Base-by-base conservation (phyloP, 2,888 invertebrate species). In the Dynastes tityus region DNA sequence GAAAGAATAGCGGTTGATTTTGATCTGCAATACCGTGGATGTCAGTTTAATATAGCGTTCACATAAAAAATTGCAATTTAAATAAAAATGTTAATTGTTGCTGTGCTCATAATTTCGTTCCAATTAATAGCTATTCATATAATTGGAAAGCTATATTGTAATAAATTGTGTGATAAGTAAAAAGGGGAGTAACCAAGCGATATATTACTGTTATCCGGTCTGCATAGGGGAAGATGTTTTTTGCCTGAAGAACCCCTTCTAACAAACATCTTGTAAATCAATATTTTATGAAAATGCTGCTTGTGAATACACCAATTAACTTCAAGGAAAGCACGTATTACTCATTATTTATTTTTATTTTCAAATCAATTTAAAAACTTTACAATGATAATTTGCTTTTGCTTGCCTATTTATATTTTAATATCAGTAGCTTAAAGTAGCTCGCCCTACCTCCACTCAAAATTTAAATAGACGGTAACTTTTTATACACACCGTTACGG, bases 401-500 rank as follows among this genome's bases (percentile, higher is more conserved):
- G 9, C 45, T 45, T 45, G 2, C 45, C 11, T 8, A 45, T 45
- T 45, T 45, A 9, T 9, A 45, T 45, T 45, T 9, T 45, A 45
- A 45, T 45, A 9, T 9, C 2, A 9, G 45, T 45, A 45, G 45
- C 9, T 45, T 45, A 45, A 45, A 45, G 9, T 74, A 74, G 45
- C 73, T 74, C 29, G 40, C 45, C 61, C 61, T 74, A 61, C 73
- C 73, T 63, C 73, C 73, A 61, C 45, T 49, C 29, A 63, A 74
- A 61, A 51, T 74, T 74, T 74, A 74, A 74, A 74, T 74, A 74
- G 73, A 74, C 58, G 32, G n/a, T 55, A 16, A 53, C 27, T 61
- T 61, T 74, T 61, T 74, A 61, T 58, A 63, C 22, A 40, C 45
- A 27, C 40, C 40, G 73, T 73, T 40, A 16, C 22, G 29, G 40